Evolutionary conservation across 2,797 vertebrate genomes (phyloP).

Genomic region (Centroberyx gerrardi): DNA sequence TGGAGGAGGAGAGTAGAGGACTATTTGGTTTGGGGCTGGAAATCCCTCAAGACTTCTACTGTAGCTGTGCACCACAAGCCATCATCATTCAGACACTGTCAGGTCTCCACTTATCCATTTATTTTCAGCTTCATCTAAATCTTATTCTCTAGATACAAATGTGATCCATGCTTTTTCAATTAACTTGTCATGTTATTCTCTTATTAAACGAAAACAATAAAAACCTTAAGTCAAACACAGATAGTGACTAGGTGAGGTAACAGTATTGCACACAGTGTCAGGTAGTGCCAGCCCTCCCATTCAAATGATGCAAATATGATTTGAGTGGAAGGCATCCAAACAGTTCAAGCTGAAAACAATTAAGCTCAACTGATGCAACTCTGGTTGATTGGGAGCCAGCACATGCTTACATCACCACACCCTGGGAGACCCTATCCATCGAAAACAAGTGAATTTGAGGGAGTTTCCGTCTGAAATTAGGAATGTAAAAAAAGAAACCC

Average conservation of each 20-base stretch:
- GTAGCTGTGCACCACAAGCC: conserved; percentile 6
- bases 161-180: neutral
- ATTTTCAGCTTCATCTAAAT: neutral
- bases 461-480: neutral
- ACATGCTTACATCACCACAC: conserved; percentile 40
- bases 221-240: neutral
- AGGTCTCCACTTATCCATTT: conserved; percentile 5
- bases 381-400: conserved; percentile 31
- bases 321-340: conserved; percentile 44
- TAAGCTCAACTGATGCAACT: conserved; percentile 58
- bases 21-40: conserved; percentile 58
- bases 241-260: conserved; percentile 12
- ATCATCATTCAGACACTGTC: neutral
- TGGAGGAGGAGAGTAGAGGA: conserved; percentile 66
- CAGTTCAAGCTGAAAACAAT: conserved; percentile 48
- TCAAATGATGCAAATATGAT: conserved; percentile 57
- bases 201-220: neutral
- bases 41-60: conserved; percentile 28
- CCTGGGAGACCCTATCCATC: conserved; percentile 10
- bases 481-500: neutral
- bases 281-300: conserved; percentile 8
- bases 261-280: conserved; percentile 17
- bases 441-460: neutral
- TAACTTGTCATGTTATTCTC: conserved; percentile 4
- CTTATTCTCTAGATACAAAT: too few relatives aligned